phyloP scores from a whole-genome alignment of 1,140 invertebrate genomes.

The Sitophilus oryzae region DNA sequence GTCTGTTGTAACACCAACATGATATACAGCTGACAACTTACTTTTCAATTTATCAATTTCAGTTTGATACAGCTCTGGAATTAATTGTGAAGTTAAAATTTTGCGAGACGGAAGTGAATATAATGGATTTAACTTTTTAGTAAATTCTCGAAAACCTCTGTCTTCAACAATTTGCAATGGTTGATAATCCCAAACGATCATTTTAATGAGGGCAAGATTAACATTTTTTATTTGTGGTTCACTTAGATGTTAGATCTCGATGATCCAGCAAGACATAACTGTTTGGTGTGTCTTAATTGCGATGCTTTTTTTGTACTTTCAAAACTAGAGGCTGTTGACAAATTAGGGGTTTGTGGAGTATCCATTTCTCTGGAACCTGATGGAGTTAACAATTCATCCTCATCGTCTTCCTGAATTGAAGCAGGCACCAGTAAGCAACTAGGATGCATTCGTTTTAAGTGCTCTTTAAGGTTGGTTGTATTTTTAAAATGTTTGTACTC shows the following conservation, averaged over 20 bases:
- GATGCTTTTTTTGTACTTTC: not conserved
- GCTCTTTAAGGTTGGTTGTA: slow-evolving; percentile 1
- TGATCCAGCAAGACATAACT: not conserved
- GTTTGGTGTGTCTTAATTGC: not conserved
- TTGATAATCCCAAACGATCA: not conserved
- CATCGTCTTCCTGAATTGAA: not conserved
- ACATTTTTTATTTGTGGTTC: not conserved
- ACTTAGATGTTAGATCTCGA: not conserved
- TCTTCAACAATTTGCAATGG: not conserved
- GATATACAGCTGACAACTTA: not conserved
- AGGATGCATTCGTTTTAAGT: slow-evolving; percentile 3
- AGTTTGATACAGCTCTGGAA: slow-evolving; percentile 7
- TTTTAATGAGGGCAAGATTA: not conserved
- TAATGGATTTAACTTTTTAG: not conserved
- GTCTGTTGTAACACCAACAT: slow-evolving; percentile 11
- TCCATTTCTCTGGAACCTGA: not conserved
- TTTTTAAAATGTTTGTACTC: slow-evolving; percentile 2
- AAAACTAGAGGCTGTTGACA: not conserved
- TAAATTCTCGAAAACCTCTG: not conserved
- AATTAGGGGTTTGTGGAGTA: not conserved
- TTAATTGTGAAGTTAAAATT: slow-evolving; percentile 6
- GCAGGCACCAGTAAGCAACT: not conserved
- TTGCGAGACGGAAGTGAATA: slow-evolving; percentile 1
- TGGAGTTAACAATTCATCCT: not conserved
- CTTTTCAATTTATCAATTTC: slow-evolving; percentile 1